A percentile compares a stretch with the other conserved stretches of the same genome.
Conservation (phyloP, 92 coral and sea anemone genomes). For the Blastomussa wellsi region DNA sequence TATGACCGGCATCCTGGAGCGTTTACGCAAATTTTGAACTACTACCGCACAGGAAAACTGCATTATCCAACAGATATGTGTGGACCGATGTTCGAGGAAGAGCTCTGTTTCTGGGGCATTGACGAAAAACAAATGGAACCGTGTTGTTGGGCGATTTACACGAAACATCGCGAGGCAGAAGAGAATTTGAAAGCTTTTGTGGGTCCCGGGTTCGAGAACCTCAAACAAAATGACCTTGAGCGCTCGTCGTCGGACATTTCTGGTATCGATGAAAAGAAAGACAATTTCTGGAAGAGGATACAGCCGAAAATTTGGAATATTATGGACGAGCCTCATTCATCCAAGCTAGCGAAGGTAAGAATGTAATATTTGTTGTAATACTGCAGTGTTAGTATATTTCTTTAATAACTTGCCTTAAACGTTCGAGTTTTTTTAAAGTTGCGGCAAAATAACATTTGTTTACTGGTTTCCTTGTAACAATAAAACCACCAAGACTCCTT, state of each 20-base stretch:
- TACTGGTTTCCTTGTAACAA: not conserved
- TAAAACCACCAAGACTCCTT: constrained; percentile 10
- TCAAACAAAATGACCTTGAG: constrained; percentile 51
- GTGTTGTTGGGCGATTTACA: constrained; percentile 87
- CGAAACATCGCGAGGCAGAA: constrained; percentile 88
- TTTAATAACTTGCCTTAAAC: not conserved
- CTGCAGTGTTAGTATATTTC: not conserved
- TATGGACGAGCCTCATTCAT: constrained; percentile 83
- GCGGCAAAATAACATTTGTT: constrained; percentile 16
- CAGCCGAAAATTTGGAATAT: constrained; percentile 81
- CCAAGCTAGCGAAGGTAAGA: constrained; percentile 78
- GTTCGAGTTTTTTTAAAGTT: not conserved
- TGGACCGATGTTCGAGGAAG: constrained; percentile 91
- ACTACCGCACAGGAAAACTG: constrained; percentile 86
- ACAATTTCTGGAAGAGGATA: constrained; percentile 61
- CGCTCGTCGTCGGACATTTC: constrained; percentile 42
- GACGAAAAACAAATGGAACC: constrained; percentile 96
- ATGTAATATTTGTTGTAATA: not conserved
- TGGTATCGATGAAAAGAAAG: constrained; percentile 49
- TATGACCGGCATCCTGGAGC: constrained; percentile 90
- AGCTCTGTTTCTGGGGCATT: constrained; percentile 86
- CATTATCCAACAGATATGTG: constrained; percentile 92
- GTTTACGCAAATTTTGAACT: constrained; percentile 79
- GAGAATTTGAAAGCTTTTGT: constrained; percentile 85
- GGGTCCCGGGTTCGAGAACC: constrained; percentile 84